Evolutionary conservation across 2,888 invertebrate species (phyloP).

Genomic region (Agrenia bidenticulata): DNA sequence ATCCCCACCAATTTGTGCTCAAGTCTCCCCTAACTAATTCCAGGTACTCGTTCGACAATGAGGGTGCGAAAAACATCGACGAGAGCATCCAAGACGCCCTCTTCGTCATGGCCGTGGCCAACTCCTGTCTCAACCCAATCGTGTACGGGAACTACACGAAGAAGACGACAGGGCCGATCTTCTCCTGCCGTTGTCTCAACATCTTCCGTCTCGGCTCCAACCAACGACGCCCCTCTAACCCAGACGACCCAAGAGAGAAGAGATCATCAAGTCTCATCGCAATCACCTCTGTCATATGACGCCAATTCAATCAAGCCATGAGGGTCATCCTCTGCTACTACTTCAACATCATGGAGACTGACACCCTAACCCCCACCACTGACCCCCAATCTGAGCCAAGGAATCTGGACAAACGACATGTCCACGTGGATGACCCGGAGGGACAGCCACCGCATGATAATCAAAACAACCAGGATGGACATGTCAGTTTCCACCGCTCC

Average conservation of each 20-base stretch:
- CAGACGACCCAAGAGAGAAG: conserved; percentile 2
- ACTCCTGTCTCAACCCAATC: conserved; percentile 77
- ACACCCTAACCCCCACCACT: not conserved
- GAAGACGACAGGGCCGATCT: conserved; percentile 31
- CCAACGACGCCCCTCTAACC: conserved; percentile 17
- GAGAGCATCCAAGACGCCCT: conserved; percentile 70
- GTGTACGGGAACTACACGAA: conserved; percentile 71
- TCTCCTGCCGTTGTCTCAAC: conserved; percentile 20
- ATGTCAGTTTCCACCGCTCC: no score
- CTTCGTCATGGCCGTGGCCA: conserved; percentile 77
- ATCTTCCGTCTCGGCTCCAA: conserved; percentile 2
- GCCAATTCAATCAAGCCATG: not conserved
- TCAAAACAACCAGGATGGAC: no score
- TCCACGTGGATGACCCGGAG: no score
- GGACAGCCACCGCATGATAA: no score
- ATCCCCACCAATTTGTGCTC: not conserved
- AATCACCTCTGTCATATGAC: conserved; percentile 38
- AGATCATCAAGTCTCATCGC: conserved; percentile 25
- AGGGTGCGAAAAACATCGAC: conserved; percentile 67
- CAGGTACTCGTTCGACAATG: conserved; percentile 71
- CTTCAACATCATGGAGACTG: not conserved
- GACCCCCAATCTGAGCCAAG: not conserved
- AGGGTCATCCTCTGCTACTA: not conserved
- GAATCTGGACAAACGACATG: not conserved
- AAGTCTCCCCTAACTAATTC: not conserved